Base-by-base conservation (phyloP, 2,888 invertebrate species). In the Diaperis boleti region DNA sequence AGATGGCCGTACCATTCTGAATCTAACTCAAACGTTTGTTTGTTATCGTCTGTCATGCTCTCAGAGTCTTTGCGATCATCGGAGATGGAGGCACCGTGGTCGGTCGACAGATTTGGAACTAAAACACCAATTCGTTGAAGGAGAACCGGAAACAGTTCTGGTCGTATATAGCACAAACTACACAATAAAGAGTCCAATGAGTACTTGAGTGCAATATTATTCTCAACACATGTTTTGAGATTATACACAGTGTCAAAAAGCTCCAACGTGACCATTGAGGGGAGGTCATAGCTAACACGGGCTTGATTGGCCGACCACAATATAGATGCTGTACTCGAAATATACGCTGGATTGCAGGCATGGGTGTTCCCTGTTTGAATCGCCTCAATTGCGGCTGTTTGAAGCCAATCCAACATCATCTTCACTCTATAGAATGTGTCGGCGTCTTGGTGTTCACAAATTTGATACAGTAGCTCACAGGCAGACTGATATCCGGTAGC, bases 181-280 rank as follows among this genome's bases (percentile, higher is more conserved):
- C 95, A 96, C 45, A 96, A 81, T 55, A 94, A 86, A 74, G 92
- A 88, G 81, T 96, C 94, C n/a, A 96, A 86, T 0, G 94, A 88
- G 73, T 89, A 88, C 81, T 95, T 95, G 49, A 95, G 83, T 1
- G 91, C 87, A 55, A 90, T 88, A 57, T 88, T 86, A 35, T 88
- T 86, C 11, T 88, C 86, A 41, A 92, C 83, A n/a, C 85, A 84
- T 55, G 88, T 83, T 13, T 92, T 89, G 91, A 95, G 94, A 50
- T 88, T 86, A 79, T 90, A 92, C 15, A 95, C 83, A 0, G 88
- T 85, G 68, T 92, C 90, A 75, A 95, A 92, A 1, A 95, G 80
- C 37, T 92, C 89, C 52, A 88, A 85, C 0, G 92, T 90, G 35
- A 94, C 86, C 57, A 94, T 81, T 15, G 86, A 84, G 33, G 87